Percentiles rank a stretch among this genome's conserved stretches.
These are phyloP conservation scores for Malachius bipustulatus DNA, from an alignment of 2,888 invertebrate genomes.

Conservation along the genomic window DNA sequence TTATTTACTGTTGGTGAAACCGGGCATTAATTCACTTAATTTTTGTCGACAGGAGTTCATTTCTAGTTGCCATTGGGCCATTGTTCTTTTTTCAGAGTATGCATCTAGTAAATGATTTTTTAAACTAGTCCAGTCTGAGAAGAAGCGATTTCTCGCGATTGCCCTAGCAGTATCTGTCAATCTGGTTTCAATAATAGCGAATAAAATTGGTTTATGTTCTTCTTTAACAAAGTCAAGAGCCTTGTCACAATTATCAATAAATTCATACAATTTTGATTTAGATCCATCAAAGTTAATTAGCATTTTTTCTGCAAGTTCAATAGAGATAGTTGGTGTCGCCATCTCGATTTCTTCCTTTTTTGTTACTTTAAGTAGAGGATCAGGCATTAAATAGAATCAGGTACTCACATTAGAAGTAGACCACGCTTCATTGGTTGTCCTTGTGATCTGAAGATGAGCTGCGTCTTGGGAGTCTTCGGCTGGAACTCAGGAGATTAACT, in stretches of 20 bases:
- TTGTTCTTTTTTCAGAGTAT: slow-evolving; percentile 18
- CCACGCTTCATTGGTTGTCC: too few species aligned
- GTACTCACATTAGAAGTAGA: too few species aligned
- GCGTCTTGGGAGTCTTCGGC: too few species aligned
- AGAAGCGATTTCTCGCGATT: slow-evolving; percentile 16
- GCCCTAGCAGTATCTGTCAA: slow-evolving; percentile 17
- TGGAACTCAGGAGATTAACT: too few species aligned
- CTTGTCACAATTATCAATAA: slow-evolving; percentile 12
- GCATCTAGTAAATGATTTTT: slow-evolving; percentile 15
- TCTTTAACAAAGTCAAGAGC: slow-evolving; percentile 14
- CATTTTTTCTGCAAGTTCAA: slow-evolving; percentile 9
- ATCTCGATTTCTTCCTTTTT: too few species aligned
- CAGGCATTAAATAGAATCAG: too few species aligned
- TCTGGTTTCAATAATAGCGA: slow-evolving; percentile 18
- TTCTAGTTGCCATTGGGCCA: slow-evolving; percentile 25
- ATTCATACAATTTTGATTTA: slow-evolving; percentile 13
- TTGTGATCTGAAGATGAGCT: too few species aligned
- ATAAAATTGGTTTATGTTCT: slow-evolving; percentile 11
- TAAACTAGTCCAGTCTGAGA: slow-evolving; percentile 16
- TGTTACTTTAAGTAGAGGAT: too few species aligned
- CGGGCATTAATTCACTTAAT: slow-evolving; percentile 18
- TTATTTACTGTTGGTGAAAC: too few species aligned
- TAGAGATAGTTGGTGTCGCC: too few species aligned
- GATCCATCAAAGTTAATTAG: slow-evolving; percentile 13
- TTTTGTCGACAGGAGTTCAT: slow-evolving; percentile 21